These are phyloP conservation scores for Neolamprologus variostigma DNA, from an alignment of 2,113 vertebrate species.

Conservation along the genomic window DNA sequence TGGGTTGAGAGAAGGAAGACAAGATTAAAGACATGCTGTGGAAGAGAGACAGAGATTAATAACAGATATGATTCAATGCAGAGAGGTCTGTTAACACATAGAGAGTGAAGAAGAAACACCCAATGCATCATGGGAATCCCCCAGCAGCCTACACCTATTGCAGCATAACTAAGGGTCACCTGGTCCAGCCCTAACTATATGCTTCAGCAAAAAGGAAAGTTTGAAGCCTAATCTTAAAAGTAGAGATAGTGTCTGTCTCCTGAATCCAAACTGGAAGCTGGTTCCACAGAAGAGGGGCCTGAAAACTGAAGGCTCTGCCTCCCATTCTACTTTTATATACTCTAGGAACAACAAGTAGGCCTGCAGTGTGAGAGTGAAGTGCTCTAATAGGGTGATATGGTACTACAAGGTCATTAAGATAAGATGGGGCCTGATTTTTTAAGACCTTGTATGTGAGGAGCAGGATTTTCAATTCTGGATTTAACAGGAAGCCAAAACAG, in stretches of 20 bases:
- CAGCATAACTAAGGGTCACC: not conserved
- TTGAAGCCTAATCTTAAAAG: rapidly evolving
- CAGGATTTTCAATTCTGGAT: not conserved
- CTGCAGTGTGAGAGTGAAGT: rapidly evolving
- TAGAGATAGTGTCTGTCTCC: not conserved
- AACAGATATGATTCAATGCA: not conserved
- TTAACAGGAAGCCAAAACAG: not conserved
- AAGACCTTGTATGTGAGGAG: not conserved
- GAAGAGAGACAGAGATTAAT: not conserved
- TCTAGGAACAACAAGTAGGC: not conserved
- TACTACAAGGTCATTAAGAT: not conserved
- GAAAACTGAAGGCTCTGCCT: not conserved
- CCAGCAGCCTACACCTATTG: rapidly evolving
- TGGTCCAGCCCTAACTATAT: not conserved
- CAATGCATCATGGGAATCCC: not conserved
- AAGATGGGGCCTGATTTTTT: not conserved
- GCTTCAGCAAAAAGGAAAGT: not conserved
- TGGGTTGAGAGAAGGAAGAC: rapidly evolving
- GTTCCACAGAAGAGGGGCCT: not conserved
- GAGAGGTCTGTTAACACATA: rapidly evolving
- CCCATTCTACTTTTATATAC: not conserved
- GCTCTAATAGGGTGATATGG: not conserved
- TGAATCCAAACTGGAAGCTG: rapidly evolving
- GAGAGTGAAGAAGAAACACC: rapidly evolving
- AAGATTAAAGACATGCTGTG: not conserved